Evolutionary conservation across 1,140 invertebrate genomes (phyloP), one percentile per base, ranked within the genome.

Genomic region (Akabosia matsudoensis): DNA sequence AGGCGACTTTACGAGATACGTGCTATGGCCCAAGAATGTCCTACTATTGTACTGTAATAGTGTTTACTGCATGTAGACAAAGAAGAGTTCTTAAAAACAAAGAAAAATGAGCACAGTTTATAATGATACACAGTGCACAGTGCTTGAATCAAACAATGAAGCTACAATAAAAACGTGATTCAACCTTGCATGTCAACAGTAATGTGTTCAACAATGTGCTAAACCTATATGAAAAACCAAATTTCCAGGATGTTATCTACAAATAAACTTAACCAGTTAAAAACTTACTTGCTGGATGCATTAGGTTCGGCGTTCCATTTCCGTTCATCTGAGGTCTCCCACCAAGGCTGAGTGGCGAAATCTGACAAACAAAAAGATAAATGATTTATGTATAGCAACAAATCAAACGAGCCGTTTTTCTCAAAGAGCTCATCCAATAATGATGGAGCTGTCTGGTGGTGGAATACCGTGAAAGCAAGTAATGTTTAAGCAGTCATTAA

Each of bases 341-440:
- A 1, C 91, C 90, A 61, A 94, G 85, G 1, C 91, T 90, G 73
- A 94, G 82, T 0, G 92, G 92, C 76, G 91, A 91, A 88, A 93
- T 90, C 85, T 93, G 91, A 45, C 89, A 87, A 70, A 84, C 83
- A 4, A 85, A 77, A 51, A 81, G 67, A 75, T 37, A 70, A 75
- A 75, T 75, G 74, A 74, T 74, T 33, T 74, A 33, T 74, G 34
- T 13, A 64, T 34, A 74, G 56, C 37, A 34, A 51, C 34, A 64
- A 64, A 67, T 56, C 34, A 74, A 67, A n/a, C 74, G 26, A 33
- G 67, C 54, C 74, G 33, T 74, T 74, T 74, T 61, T 64, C 54
- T 34, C 28, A 61, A 14, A 61, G 13, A 45, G 37, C 37, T 45
- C 7, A 45, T 7, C 37, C 37, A 45, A 18, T 45, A 45, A 45